Evolutionary conservation across 2,113 vertebrate species (phyloP).

Genomic region (Probosciger aterrimus): DNA sequence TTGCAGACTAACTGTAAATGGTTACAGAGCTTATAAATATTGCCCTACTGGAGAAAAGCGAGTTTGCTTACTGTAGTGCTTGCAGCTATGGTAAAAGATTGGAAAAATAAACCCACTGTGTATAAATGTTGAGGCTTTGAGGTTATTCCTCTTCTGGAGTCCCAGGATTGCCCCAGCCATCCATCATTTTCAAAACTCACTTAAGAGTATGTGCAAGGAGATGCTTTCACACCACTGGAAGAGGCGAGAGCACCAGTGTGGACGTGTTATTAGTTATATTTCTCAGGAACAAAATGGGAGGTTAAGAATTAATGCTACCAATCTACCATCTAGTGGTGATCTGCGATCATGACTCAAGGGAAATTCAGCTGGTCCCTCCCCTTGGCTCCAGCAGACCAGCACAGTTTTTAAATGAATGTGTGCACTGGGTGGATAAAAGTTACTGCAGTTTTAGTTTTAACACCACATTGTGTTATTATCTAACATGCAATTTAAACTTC

Average conservation of each 20-base stretch:
- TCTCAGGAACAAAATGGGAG: neutral
- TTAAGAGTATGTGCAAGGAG: neutral
- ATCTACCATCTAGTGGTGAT: slow-evolving; percentile 74
- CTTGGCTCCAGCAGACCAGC: neutral
- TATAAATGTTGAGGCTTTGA: neutral
- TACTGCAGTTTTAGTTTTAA: slow-evolving; percentile 29
- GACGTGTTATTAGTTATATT: neutral
- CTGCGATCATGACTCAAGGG: neutral
- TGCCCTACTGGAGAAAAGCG: neutral
- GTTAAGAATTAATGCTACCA: neutral
- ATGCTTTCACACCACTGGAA: neutral
- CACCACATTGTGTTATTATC: neutral
- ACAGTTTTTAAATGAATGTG: neutral
- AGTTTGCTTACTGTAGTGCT: neutral
- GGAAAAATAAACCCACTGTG: neutral
- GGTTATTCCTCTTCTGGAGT: neutral
- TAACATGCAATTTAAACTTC: slow-evolving; percentile 15
- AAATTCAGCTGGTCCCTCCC: neutral
- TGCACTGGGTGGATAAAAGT: neutral
- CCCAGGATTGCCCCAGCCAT: neutral
- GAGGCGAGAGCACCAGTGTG: neutral
- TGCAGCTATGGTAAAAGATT: neutral
- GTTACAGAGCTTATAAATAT: neutral
- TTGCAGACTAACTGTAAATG: neutral
- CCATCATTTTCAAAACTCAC: neutral